A percentile compares a stretch with the other conserved stretches of the same genome.
phyloP scores from a whole-genome alignment of 2,113 vertebrate genomes.

The Oryzias javanicus region DNA sequence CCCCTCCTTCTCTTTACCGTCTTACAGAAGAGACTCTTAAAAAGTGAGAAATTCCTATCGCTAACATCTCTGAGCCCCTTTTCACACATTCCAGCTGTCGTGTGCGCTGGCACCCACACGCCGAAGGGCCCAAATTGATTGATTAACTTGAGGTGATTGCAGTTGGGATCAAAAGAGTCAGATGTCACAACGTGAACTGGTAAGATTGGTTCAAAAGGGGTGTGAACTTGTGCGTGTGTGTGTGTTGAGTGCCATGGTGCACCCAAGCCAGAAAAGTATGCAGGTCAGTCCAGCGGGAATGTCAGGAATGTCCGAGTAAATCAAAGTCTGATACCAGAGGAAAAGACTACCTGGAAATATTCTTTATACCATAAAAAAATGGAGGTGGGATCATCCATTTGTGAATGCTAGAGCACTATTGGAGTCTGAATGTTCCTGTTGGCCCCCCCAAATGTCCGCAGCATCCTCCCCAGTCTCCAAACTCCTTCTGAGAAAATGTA shows the following conservation, averaged over 20 bases:
- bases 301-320: slow-evolving; percentile 75
- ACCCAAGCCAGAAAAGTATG: slow-evolving; percentile 67
- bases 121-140: slow-evolving; percentile 30
- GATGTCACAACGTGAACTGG: slow-evolving; percentile 24
- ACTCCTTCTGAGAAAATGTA: slow-evolving; percentile 1
- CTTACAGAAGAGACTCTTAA: slow-evolving; percentile 26
- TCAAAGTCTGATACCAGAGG: slow-evolving; percentile 53
- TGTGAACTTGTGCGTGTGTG: slow-evolving; percentile 16
- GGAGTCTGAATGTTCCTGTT: neutral
- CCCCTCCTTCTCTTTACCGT: neutral
- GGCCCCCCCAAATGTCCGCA: neutral
- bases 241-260: slow-evolving; percentile 53
- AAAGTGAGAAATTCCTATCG: slow-evolving; percentile 21
- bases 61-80: slow-evolving; percentile 4
- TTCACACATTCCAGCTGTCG: slow-evolving; percentile 37
- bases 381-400: slow-evolving; percentile 7
- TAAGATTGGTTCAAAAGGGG: slow-evolving; percentile 9
- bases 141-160: slow-evolving; percentile 48
- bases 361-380: slow-evolving; percentile 17
- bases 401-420: neutral
- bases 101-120: slow-evolving; percentile 20
- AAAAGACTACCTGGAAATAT: slow-evolving; percentile 53
- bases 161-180: slow-evolving; percentile 42
- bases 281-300: slow-evolving; percentile 71
- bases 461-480: neutral